Base-by-base conservation (phyloP, 23 tunicate species). In the Oikopleura albicans region DNA sequence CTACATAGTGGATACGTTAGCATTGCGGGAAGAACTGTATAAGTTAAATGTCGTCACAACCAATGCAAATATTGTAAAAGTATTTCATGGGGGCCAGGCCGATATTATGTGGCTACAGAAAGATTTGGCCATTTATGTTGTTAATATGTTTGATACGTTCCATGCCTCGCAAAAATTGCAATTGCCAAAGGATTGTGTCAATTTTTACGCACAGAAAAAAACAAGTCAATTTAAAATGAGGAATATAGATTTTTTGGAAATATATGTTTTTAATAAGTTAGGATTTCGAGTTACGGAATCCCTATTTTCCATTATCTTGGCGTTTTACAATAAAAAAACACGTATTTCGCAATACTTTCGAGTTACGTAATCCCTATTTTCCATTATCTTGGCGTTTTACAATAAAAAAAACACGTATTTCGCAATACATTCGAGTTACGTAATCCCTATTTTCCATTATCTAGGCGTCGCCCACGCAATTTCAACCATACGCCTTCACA, bases 81-180 rank as follows among this genome's bases (percentile, higher is more conserved):
- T 91, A 0, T 88, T 95, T 40, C 99, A 95, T 41, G 99, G 99
- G 28, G 91, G 91, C 16, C 89, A 90, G 76, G 85, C 84, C 12
- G 99, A 95, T 85, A 83, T 95, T 4, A 39, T 86, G 29, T 95
- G 99, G 99, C 76, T 95, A 79, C 99, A 95, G 75, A 86, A 92
- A 27, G 96, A 90, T 66, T 91, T 95, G 75, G 99, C 96, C 22
- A 59, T 95, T 39, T 95, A 95, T 63, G 88, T 95, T 40, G 99
- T 95, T 27, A 95, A 95, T 57, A 87, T 95, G 88, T 95, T 95
- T 40, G 99, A 95, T 83, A 95, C 99, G 29, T 71, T 71, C 34
- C 33, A 12, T 71, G 79, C 79, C 31, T 16, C 79, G 79, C 27
- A 71, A 29, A 71, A 71, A 29, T 37, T 71, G 27, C 37, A 27